phyloP scores from a whole-genome alignment of 2,797 vertebrate genomes.

The Moxostoma hubbsi region DNA sequence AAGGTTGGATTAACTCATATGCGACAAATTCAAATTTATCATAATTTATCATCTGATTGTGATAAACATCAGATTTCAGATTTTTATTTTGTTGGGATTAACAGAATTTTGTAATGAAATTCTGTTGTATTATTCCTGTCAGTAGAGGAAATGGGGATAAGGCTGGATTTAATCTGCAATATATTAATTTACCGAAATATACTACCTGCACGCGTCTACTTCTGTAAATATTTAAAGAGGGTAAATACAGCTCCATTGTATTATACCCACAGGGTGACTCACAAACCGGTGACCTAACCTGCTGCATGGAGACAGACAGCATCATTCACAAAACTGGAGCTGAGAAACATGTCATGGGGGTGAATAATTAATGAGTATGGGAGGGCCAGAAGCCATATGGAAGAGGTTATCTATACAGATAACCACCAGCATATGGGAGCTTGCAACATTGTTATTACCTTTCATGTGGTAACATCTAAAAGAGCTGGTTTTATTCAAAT shows the following conservation, averaged over 20 bases:
- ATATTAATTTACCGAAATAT: neutral
- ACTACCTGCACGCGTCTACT: neutral
- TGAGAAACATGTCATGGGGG: slow-evolving; percentile 38
- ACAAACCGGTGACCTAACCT: slow-evolving; percentile 47
- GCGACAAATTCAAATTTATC: no score
- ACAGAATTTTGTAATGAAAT: neutral
- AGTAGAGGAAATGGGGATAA: neutral
- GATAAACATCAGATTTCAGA: no score
- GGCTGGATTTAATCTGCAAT: neutral
- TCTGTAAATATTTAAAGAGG: slow-evolving; percentile 36
- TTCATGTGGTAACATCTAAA: no score
- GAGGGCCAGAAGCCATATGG: slow-evolving; percentile 33
- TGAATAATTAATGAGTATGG: slow-evolving; percentile 52
- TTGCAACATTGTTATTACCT: slow-evolving; percentile 22
- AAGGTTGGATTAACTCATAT: no score
- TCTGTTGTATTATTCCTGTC: neutral
- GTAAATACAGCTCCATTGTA: slow-evolving; percentile 23
- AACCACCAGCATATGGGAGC: slow-evolving; percentile 16
- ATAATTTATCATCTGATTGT: no score
- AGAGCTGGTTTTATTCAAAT: no score
- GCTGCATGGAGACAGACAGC: slow-evolving; percentile 22
- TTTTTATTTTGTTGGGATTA: no score
- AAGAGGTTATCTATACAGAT: slow-evolving; percentile 34
- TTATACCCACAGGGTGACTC: slow-evolving; percentile 35
- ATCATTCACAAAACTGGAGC: slow-evolving; percentile 31